phyloP scores from a whole-genome alignment of 2,888 invertebrate species.

The Orchesellides sinensis region DNA sequence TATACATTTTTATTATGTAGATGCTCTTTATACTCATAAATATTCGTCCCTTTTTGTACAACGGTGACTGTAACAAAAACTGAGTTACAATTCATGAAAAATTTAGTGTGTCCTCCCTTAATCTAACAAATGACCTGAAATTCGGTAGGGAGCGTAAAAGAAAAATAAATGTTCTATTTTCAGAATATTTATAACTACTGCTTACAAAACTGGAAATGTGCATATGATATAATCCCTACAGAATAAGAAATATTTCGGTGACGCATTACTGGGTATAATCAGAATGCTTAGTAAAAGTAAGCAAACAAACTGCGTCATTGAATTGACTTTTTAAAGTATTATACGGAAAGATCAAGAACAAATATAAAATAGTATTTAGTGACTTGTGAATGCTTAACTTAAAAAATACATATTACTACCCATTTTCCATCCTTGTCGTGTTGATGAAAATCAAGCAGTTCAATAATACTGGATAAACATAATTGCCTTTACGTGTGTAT shows the following conservation, averaged over 20 bases:
- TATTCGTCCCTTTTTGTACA: conserved; percentile 43
- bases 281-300: no score
- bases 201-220: not conserved
- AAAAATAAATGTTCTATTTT: not conserved
- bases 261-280: no score
- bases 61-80: conserved; percentile 41
- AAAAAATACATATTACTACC: not conserved
- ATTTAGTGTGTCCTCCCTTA: conserved; percentile 51
- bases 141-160: not conserved
- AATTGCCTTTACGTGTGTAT: not conserved
- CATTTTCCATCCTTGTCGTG: not conserved
- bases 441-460: not conserved
- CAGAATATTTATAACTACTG: not conserved
- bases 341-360: not conserved
- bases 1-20: not conserved
- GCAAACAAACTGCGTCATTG: no score
- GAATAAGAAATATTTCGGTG: not conserved
- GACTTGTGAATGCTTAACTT: conserved; percentile 23
- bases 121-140: conserved; percentile 31
- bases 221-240: not conserved
- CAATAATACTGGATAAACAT: conserved; percentile 24
- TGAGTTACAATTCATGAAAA: conserved; percentile 38
- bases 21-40: conserved; percentile 29
- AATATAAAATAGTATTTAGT: conserved; percentile 13
- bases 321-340: no score